phyloP scores from a whole-genome alignment of 2,888 invertebrate genomes.

The Rhyacophila evoluta region DNA sequence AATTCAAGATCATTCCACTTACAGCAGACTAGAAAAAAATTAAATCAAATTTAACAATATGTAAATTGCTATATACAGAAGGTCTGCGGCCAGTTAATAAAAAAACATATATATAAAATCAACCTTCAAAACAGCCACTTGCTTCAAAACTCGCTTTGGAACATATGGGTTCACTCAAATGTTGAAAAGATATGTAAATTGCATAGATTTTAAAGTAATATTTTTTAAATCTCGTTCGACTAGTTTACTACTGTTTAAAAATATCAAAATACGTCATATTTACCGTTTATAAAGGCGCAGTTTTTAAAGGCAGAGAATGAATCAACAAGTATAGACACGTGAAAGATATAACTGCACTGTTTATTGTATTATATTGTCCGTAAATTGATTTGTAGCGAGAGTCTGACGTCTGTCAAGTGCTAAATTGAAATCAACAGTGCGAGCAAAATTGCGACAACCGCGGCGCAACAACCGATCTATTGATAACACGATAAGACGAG shows the following conservation, averaged over 20 bases:
- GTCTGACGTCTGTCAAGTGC: background rate
- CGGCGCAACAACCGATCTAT: background rate
- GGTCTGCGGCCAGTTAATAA: background rate
- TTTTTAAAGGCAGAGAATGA: background rate
- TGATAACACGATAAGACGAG: background rate
- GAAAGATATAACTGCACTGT: too few species aligned
- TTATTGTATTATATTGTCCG: background rate
- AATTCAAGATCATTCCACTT: slow-evolving; percentile 7
- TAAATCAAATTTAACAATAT: background rate
- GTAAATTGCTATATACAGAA: background rate
- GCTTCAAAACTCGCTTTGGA: too few species aligned
- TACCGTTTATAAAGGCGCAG: background rate
- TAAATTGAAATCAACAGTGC: background rate
- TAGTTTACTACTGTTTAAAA: background rate
- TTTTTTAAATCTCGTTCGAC: background rate
- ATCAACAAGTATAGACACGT: background rate
- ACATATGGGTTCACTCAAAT: too few species aligned
- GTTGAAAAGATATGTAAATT: too few species aligned
- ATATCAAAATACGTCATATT: slow-evolving; percentile 2
- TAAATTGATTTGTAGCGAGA: background rate
- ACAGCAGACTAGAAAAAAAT: background rate
- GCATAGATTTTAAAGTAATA: too few species aligned
- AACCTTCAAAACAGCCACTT: too few species aligned
- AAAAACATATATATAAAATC: too few species aligned
- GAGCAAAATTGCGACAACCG: background rate